Evolutionary conservation across 2,888 invertebrate genomes (phyloP).

Genomic region (Taphrorychus bicolor): DNA sequence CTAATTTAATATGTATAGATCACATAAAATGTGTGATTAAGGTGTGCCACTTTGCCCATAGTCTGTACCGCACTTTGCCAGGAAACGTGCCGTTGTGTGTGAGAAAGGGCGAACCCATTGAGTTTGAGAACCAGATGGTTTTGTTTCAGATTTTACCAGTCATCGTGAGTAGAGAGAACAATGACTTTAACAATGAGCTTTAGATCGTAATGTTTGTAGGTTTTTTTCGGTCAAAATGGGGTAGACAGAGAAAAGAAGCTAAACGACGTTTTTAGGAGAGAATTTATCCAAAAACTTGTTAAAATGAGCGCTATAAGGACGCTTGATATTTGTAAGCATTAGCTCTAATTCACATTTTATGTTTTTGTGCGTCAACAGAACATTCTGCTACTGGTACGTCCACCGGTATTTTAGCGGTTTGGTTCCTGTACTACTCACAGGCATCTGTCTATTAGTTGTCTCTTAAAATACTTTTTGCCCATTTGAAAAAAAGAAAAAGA

Average conservation of each 20-base stretch:
- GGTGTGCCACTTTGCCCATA: conserved; percentile 56
- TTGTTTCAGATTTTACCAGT: conserved; percentile 71
- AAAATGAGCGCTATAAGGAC: conserved; percentile 70
- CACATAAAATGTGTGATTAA: conserved; percentile 52
- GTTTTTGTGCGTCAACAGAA: too few species aligned
- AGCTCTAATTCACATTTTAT: too few species aligned
- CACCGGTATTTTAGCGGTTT: too few species aligned
- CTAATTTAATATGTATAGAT: conserved; percentile 46
- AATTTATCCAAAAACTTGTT: conserved; percentile 68
- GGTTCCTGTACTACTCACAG: too few species aligned
- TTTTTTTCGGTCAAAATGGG: conserved; percentile 12
- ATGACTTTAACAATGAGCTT: too few species aligned
- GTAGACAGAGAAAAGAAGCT: conserved; percentile 8
- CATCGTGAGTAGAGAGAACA: conserved; percentile 52
- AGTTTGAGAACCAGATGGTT: conserved; percentile 67
- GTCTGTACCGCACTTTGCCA: conserved; percentile 56
- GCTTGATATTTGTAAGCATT: conserved; percentile 56
- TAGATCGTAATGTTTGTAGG: too few species aligned
- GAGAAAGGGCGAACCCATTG: conserved; percentile 34
- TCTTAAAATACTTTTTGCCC: too few species aligned
- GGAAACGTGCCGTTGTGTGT: conserved; percentile 40
- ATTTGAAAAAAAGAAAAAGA: too few species aligned
- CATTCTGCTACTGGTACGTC: too few species aligned
- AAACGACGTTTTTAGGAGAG: conserved; percentile 64
- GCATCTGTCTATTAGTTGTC: too few species aligned